Percentiles rank a stretch among this genome's conserved stretches.
These are phyloP conservation scores for Chaunax sp. DNA, from an alignment of 2,797 vertebrate species.

Conservation along the genomic window DNA sequence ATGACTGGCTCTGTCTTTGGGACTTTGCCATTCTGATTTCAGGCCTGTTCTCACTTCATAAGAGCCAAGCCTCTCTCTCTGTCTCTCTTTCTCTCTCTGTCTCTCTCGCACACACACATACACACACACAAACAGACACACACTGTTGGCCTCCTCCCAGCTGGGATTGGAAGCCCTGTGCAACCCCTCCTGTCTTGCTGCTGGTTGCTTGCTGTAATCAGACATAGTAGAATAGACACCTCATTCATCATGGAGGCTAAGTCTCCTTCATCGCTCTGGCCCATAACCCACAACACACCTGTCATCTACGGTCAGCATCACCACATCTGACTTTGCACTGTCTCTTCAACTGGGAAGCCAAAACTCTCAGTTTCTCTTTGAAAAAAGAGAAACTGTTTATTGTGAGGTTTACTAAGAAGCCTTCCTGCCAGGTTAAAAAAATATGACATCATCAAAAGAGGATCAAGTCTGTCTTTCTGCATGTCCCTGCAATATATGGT, in stretches of 20 bases:
- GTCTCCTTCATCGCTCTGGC: constrained; percentile 67
- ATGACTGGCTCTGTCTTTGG: constrained; percentile 64
- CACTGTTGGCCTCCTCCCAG: constrained; percentile 52
- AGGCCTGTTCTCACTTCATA: constrained; percentile 35
- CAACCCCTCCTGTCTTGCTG: constrained; percentile 48
- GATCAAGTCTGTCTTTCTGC: too few relatives aligned
- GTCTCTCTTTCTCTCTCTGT: too few relatives aligned
- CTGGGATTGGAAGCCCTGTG: constrained; percentile 35
- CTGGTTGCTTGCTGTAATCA: constrained; percentile 73
- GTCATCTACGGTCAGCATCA: constrained; percentile 46
- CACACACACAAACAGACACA: constrained; percentile 10
- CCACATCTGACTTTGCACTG: constrained; percentile 61
- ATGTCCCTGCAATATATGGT: too few relatives aligned
- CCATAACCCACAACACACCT: constrained; percentile 57
- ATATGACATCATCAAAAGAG: too few relatives aligned
- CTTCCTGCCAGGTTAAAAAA: too few relatives aligned
- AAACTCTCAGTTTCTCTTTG: constrained; percentile 43
- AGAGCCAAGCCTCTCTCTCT: constrained; percentile 23
- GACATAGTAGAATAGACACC: constrained; percentile 65
- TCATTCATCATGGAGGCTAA: constrained; percentile 72
- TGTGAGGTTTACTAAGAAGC: too few relatives aligned
- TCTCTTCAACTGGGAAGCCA: constrained; percentile 41
- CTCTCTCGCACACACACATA: constrained; percentile 1
- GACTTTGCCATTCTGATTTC: constrained; percentile 59
- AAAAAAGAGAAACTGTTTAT: too few relatives aligned